phyloP scores from a whole-genome alignment of 1,140 invertebrate species.

The Lamellibrachia luymesi region DNA sequence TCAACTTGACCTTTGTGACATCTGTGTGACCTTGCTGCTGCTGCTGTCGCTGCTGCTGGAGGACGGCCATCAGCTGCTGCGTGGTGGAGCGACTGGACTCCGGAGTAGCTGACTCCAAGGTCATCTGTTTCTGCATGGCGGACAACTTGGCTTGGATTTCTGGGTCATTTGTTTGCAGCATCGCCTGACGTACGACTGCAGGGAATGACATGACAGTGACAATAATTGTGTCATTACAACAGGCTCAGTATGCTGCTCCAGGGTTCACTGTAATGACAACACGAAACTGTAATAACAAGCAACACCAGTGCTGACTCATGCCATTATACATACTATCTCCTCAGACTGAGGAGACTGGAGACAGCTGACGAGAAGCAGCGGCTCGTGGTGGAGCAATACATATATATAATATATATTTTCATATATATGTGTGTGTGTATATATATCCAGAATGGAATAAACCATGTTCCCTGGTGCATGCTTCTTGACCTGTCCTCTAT shows the following conservation, averaged over 20 bases:
- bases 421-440: too few species aligned
- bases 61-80: constrained; percentile 38
- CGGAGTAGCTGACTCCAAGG: constrained; percentile 46
- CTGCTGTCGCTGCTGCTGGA: constrained; percentile 40
- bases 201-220: not conserved
- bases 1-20: not conserved
- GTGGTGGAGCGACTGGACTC: constrained; percentile 46
- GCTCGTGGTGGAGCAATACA: constrained; percentile 43
- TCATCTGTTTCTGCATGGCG: constrained; percentile 75
- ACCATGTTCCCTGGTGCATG: too few species aligned
- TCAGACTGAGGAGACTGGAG: constrained; percentile 46
- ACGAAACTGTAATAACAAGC: too few species aligned
- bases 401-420: too few species aligned
- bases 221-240: not conserved
- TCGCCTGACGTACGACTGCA: constrained; percentile 57
- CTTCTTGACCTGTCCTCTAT: not conserved
- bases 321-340: too few species aligned
- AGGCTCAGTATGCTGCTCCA: too few species aligned
- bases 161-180: constrained; percentile 74
- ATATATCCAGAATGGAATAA: too few species aligned
- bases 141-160: constrained; percentile 90
- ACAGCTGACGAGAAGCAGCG: constrained; percentile 54
- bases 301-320: too few species aligned
- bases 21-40: constrained; percentile 19
- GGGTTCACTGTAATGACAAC: too few species aligned